These are phyloP conservation scores for Eupithecia insigniata DNA, from an alignment of 2,888 invertebrate genomes.

Conservation along the genomic window DNA sequence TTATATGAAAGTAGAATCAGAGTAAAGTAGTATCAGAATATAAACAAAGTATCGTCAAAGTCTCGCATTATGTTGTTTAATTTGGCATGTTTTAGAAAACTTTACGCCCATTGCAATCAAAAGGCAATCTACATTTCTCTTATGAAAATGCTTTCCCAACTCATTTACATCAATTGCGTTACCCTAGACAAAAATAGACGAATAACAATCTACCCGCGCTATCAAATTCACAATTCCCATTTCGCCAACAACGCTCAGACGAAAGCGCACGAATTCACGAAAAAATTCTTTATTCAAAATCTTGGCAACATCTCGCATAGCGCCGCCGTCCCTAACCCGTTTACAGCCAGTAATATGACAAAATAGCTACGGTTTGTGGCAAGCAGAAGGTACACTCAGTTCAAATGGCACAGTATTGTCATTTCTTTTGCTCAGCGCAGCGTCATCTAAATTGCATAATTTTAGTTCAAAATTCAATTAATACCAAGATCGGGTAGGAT, in stretches of 20 bases:
- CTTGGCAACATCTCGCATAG: constrained; percentile 36
- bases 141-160: constrained; percentile 4
- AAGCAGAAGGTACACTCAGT: neutral
- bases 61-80: too few species aligned
- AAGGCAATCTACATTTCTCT: constrained; percentile 5
- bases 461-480: too few species aligned
- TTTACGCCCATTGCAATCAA: neutral
- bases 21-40: neutral
- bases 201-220: constrained; percentile 9
- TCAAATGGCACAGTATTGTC: neutral
- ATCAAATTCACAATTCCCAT: constrained; percentile 14
- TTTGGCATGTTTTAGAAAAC: too few species aligned
- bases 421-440: neutral
- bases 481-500: too few species aligned
- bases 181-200: constrained; percentile 10
- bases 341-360: constrained; percentile 50
- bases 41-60: too few species aligned
- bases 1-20: too few species aligned
- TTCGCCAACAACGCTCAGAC: constrained; percentile 8
- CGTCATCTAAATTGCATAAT: too few species aligned
- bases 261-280: constrained; percentile 6
- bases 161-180: constrained; percentile 5
- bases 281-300: constrained; percentile 20
- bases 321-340: constrained; percentile 47
- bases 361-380: neutral